Percentiles rank a stretch among this genome's conserved stretches.
Evolutionary conservation across 2,888 invertebrate species (phyloP).

Genomic region (Busseola fusca): DNA sequence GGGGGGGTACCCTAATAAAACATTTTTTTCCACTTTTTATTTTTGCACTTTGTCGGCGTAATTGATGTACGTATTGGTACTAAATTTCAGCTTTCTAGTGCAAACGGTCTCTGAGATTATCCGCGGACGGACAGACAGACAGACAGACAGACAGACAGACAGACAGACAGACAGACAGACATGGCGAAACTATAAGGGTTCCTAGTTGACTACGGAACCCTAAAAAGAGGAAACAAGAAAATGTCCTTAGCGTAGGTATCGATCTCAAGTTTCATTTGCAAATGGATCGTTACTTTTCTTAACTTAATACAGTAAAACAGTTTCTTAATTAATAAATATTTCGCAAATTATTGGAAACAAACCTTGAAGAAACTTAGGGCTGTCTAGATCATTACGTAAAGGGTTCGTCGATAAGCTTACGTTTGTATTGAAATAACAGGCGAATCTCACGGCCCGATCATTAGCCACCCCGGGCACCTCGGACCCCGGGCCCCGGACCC

Average conservation of each 20-base stretch:
- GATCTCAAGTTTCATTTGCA: slow-evolving; percentile 35
- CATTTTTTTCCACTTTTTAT: too few species aligned
- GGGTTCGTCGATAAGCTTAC: slow-evolving; percentile 52
- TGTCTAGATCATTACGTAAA: slow-evolving; percentile 46
- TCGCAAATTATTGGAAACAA: slow-evolving; percentile 27
- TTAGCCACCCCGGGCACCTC: slow-evolving; percentile 19
- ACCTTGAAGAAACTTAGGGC: slow-evolving; percentile 37
- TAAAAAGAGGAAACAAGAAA: slow-evolving; percentile 1
- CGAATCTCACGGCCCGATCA: slow-evolving; percentile 49
- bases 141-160: too few species aligned
- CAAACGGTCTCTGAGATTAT: too few species aligned
- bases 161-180: too few species aligned
- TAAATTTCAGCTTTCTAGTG: too few species aligned
- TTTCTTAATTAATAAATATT: slow-evolving; percentile 41
- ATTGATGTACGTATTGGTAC: too few species aligned
- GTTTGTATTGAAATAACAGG: slow-evolving; percentile 51
- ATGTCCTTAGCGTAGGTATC: slow-evolving; percentile 18
- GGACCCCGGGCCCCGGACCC: background rate
- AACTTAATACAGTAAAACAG: slow-evolving; percentile 15
- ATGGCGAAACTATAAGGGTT: too few species aligned
- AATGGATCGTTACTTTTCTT: slow-evolving; percentile 26
- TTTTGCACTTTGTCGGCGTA: too few species aligned
- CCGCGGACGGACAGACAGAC: too few species aligned
- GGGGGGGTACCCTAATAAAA: too few species aligned
- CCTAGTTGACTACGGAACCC: too few species aligned